These are phyloP conservation scores for Drosophila aff. DNA, from an alignment of 1,140 invertebrate genomes.

Conservation along the genomic window DNA sequence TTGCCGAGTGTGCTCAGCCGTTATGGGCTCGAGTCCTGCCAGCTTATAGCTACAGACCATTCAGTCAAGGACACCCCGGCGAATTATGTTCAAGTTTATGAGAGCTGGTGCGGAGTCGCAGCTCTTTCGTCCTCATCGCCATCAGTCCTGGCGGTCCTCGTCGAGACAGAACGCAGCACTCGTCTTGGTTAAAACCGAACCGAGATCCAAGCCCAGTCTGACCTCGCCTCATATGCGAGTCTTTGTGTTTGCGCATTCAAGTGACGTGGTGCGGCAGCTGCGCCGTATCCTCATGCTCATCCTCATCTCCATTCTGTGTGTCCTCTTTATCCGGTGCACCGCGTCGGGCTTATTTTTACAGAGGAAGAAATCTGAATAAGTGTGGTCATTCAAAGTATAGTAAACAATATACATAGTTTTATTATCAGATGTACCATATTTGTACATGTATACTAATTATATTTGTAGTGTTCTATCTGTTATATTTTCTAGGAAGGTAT, in stretches of 20 bases:
- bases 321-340: slow-evolving; percentile 35
- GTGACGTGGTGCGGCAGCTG: slow-evolving; percentile 62
- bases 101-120: slow-evolving; percentile 8
- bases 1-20: slow-evolving; percentile 16
- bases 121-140: slow-evolving; percentile 50
- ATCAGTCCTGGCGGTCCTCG: slow-evolving; percentile 38
- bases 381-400: background rate
- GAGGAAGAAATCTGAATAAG: background rate
- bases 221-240: slow-evolving; percentile 66
- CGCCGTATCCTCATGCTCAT: slow-evolving; percentile 29
- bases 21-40: slow-evolving; percentile 14
- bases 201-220: slow-evolving; percentile 26
- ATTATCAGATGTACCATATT: too few species aligned
- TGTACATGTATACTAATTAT: background rate
- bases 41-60: slow-evolving; percentile 67
- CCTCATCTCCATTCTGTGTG: slow-evolving; percentile 28
- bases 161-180: slow-evolving; percentile 6
- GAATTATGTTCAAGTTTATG: slow-evolving; percentile 35
- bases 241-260: slow-evolving; percentile 82
- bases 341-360: slow-evolving; percentile 16
- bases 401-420: background rate
- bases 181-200: slow-evolving; percentile 13
- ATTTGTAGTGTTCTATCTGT: background rate
- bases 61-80: slow-evolving; percentile 65
- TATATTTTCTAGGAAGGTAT: background rate